phyloP scores from a whole-genome alignment of 2,113 vertebrate species.

The Heterochromis multidens region DNA sequence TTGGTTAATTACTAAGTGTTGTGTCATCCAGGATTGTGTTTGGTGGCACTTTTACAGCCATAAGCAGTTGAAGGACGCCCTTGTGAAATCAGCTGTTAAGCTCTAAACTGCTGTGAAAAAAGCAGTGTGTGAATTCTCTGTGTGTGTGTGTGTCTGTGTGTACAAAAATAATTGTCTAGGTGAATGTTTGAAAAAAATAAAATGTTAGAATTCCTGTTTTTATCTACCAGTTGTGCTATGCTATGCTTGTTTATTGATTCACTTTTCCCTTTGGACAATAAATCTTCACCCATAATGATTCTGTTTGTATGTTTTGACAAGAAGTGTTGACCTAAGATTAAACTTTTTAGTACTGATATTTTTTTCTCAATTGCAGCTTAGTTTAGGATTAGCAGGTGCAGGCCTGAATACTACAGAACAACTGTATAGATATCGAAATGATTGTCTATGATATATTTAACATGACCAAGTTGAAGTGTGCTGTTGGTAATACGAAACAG shows the following conservation, averaged over 20 bases:
- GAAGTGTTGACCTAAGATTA: not conserved
- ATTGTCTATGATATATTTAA: not conserved
- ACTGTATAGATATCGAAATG: not conserved
- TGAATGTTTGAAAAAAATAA: conserved; percentile 7
- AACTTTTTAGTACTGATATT: not conserved
- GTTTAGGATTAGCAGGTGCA: not conserved
- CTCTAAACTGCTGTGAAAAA: conserved; percentile 25
- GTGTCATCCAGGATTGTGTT: conserved; percentile 29
- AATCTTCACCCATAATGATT: not conserved
- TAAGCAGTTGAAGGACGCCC: conserved; percentile 23
- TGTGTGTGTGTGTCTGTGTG: conserved; percentile 1
- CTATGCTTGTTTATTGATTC: not conserved
- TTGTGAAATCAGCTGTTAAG: conserved; percentile 16
- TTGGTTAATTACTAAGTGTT: conserved; percentile 28
- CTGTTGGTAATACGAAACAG: not conserved
- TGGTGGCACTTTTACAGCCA: conserved; percentile 27
- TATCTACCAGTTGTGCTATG: not conserved
- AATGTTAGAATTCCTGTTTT: not conserved
- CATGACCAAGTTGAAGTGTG: not conserved
- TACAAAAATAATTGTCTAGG: not conserved
- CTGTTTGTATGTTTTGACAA: not conserved
- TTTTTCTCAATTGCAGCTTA: not conserved
- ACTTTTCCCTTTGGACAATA: not conserved
- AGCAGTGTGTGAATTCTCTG: not conserved
- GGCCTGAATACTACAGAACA: not conserved